Percentiles rank a stretch among this genome's conserved stretches.
Evolutionary conservation across 2,113 vertebrate genomes (phyloP).

Genomic region (Halichoerus grypus): DNA sequence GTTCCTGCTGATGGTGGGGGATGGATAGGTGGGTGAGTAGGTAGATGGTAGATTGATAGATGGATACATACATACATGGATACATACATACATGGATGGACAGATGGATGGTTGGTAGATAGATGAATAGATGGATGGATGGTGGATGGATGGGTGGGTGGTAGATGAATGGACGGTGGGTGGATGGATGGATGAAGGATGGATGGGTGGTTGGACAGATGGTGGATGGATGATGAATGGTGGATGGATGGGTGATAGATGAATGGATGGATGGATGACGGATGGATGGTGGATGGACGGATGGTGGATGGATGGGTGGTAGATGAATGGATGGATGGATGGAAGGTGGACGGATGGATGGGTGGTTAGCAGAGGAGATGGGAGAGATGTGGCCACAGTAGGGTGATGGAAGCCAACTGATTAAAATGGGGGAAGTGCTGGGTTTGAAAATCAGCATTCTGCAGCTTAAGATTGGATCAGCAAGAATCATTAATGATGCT

Average conservation of each 20-base stretch:
- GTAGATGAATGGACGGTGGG: not conserved
- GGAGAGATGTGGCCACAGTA: no score
- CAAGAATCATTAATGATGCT: not conserved
- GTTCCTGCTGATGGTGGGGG: fast-evolving
- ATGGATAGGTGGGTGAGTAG: no score
- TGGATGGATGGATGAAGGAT: not conserved
- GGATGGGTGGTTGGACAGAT: not conserved
- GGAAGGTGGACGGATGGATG: not conserved
- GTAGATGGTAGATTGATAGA: not conserved
- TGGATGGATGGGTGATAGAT: not conserved
- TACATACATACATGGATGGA: not conserved
- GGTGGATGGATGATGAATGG: not conserved
- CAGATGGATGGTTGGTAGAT: not conserved
- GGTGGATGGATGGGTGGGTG: no score
- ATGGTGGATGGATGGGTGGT: no score
- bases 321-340: no score
- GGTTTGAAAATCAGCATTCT: not conserved
- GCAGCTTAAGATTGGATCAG: not conserved
- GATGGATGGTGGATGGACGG: no score
- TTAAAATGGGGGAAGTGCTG: not conserved
- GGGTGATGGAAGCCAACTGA: fast-evolving
- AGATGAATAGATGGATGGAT: not conserved
- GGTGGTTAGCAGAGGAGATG: not conserved
- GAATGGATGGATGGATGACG: not conserved
- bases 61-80: not conserved